Conservation (phyloP, 2,113 vertebrate genomes). For the Stigmatopora nigra region DNA sequence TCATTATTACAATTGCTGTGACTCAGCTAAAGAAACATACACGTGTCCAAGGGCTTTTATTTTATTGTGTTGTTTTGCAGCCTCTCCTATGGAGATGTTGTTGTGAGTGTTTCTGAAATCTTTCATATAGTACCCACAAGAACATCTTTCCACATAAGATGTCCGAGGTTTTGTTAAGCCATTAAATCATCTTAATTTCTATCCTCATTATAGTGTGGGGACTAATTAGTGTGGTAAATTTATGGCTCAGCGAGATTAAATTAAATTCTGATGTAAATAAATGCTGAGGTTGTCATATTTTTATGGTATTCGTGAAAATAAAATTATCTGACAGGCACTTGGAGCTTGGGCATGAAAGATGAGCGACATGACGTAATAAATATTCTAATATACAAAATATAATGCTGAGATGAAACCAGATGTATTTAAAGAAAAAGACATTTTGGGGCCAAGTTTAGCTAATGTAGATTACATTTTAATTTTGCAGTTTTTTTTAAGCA, state of each 20-base stretch:
- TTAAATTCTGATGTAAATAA: slow-evolving; percentile 59
- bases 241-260: slow-evolving; percentile 57
- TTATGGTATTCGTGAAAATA: slow-evolving; percentile 51
- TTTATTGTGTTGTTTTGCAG: neutral
- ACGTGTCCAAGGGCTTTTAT: neutral
- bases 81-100: slow-evolving; percentile 16
- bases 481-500: neutral
- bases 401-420: neutral
- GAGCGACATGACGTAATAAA: neutral
- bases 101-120: slow-evolving; percentile 9
- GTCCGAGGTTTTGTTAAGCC: slow-evolving; percentile 37
- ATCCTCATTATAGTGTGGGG: slow-evolving; percentile 55
- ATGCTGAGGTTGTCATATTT: slow-evolving; percentile 50
- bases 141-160: slow-evolving; percentile 17
- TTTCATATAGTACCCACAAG: slow-evolving; percentile 17
- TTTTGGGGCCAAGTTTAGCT: neutral
- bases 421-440: neutral
- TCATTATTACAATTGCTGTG: slow-evolving; percentile 13
- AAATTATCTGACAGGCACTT: slow-evolving; percentile 15
- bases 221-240: slow-evolving; percentile 65
- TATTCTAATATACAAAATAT: neutral
- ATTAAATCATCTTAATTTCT: slow-evolving; percentile 61
- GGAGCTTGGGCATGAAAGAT: slow-evolving; percentile 13
- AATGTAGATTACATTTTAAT: no score
- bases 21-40: neutral